A percentile compares a stretch with the other conserved stretches of the same genome.
Evolutionary conservation across 2,113 vertebrate species (phyloP).

Genomic region (Solenodon paradoxus): DNA sequence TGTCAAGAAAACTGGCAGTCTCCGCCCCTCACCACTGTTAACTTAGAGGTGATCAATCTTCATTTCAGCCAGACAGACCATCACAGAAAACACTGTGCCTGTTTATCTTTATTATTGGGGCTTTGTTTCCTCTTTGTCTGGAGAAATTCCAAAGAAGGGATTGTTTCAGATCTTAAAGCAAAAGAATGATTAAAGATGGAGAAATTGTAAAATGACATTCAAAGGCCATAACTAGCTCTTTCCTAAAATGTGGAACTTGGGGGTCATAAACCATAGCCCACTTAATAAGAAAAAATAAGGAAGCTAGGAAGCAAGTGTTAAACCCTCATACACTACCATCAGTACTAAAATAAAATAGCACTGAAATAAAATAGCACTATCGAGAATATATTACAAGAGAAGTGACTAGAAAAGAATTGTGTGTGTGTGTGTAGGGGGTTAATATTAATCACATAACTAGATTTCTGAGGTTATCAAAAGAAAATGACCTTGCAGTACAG

Average conservation of each 20-base stretch:
- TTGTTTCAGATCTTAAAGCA: slow-evolving; percentile 64
- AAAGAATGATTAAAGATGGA: slow-evolving; percentile 44
- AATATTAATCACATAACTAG: not conserved
- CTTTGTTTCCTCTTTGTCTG: slow-evolving; percentile 81
- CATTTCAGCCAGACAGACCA: slow-evolving; percentile 79
- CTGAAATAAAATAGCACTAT: not conserved
- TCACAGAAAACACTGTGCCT: slow-evolving; percentile 79
- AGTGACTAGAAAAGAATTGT: not conserved
- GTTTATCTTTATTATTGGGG: slow-evolving; percentile 84
- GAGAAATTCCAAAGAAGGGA: slow-evolving; percentile 73
- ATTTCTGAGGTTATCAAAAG: not conserved
- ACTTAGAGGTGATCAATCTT: slow-evolving; percentile 82
- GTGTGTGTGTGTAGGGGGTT: no score
- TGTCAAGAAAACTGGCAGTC: slow-evolving; percentile 68
- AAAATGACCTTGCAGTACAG: slow-evolving; percentile 9
- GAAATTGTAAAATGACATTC: slow-evolving; percentile 26
- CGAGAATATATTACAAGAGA: not conserved
- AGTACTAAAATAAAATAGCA: not conserved
- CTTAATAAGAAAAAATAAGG: not conserved
- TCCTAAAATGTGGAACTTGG: slow-evolving; percentile 47
- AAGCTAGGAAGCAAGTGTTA: not conserved
- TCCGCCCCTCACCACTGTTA: slow-evolving; percentile 46
- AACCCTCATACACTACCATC: not conserved
- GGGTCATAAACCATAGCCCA: not conserved
- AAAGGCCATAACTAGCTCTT: not conserved